Percentiles rank a stretch among this genome's conserved stretches.
phyloP scores from a whole-genome alignment of 2,888 invertebrate genomes.

The Scaptomyza tumidula region DNA sequence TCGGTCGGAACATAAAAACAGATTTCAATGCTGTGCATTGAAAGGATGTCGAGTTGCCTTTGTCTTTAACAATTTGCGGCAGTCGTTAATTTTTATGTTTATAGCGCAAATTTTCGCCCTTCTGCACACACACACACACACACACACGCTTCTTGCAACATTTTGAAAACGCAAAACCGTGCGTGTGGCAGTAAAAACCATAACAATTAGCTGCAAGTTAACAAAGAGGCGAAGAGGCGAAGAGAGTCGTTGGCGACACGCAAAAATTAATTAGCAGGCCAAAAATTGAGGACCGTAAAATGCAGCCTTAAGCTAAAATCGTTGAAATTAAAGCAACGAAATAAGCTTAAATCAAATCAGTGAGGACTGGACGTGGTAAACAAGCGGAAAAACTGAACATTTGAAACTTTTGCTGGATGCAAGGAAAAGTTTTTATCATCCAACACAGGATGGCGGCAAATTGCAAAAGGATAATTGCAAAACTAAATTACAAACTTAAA shows the following conservation, averaged over 20 bases:
- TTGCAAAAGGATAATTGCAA: slow-evolving; percentile 68
- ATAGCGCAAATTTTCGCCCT: slow-evolving; percentile 77
- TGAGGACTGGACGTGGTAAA: slow-evolving; percentile 52
- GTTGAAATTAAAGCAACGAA: slow-evolving; percentile 35
- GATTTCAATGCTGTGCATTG: slow-evolving; percentile 79
- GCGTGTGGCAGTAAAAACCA: slow-evolving; percentile 58
- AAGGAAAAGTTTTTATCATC: slow-evolving; percentile 36
- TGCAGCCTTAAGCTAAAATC: slow-evolving; percentile 43
- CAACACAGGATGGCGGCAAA: slow-evolving; percentile 40
- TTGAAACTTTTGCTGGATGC: slow-evolving; percentile 50
- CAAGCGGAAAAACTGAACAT: slow-evolving; percentile 66
- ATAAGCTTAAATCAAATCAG: slow-evolving; percentile 28
- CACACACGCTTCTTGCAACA: slow-evolving; percentile 56
- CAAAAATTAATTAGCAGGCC: slow-evolving; percentile 73
- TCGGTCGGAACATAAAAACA: slow-evolving; percentile 74
- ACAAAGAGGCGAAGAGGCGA: neutral
- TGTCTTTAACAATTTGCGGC: slow-evolving; percentile 81
- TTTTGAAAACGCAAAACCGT: slow-evolving; percentile 46
- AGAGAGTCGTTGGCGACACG: slow-evolving; percentile 70
- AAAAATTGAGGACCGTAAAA: slow-evolving; percentile 44
- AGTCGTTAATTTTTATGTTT: slow-evolving; percentile 83
- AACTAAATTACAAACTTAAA: slow-evolving; percentile 74
- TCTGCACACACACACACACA: slow-evolving; percentile 69
- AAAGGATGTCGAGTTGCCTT: slow-evolving; percentile 21
- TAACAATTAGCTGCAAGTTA: slow-evolving; percentile 74